Percentiles rank a stretch among this genome's conserved stretches.
phyloP scores from a whole-genome alignment of 2,797 vertebrate species.

The Hemitrygon akajei region DNA sequence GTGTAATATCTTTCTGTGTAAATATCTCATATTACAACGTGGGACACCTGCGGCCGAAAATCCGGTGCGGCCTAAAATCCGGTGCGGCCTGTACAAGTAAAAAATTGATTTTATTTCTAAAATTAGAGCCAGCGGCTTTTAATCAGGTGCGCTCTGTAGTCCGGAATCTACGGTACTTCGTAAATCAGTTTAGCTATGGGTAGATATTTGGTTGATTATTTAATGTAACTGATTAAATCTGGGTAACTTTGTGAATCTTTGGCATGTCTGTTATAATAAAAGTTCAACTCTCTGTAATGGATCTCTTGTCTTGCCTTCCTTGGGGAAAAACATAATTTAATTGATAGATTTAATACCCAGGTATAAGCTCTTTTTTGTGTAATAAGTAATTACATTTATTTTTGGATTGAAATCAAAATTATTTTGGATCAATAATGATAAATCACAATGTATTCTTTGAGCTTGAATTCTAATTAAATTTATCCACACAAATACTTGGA shows the following conservation, averaged over 20 bases:
- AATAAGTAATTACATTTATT: neutral
- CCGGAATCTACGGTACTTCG: too few species aligned
- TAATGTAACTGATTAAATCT: neutral
- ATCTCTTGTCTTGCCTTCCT: neutral
- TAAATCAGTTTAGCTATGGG: neutral
- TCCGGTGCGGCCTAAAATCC: too few species aligned
- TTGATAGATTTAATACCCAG: neutral
- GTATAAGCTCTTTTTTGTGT: neutral
- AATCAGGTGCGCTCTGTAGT: too few species aligned
- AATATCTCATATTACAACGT: too few species aligned
- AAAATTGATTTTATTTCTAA: too few species aligned
- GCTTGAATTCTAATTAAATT: neutral
- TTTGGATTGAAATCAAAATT: neutral
- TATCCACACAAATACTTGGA: neutral
- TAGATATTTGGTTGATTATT: neutral
- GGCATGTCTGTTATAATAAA: neutral
- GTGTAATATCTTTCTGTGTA: too few species aligned
- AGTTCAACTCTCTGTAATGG: neutral
- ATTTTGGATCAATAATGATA: neutral
- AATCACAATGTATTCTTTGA: slow-evolving; percentile 7
- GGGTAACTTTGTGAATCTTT: neutral
- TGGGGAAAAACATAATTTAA: neutral
- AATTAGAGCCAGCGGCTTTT: too few species aligned
- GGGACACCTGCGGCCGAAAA: too few species aligned
- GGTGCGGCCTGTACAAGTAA: too few species aligned